Evolutionary conservation across 2,113 vertebrate genomes (phyloP), one percentile per base, ranked within the genome.

Genomic region (Eclectus roratus): DNA sequence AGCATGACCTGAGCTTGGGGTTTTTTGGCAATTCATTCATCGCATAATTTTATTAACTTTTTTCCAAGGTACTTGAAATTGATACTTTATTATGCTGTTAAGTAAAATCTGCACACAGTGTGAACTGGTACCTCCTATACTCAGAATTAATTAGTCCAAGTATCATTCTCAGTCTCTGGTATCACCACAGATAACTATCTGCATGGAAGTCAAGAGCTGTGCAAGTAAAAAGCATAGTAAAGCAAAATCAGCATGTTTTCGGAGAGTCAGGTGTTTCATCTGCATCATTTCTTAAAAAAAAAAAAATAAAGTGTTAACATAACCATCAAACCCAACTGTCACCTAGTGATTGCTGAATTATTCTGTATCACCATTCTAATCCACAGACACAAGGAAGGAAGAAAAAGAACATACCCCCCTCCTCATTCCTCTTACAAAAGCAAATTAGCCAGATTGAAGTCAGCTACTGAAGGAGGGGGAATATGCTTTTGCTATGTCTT

Each of bases 401-500:
- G 89, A 55, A 89, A 95, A 96, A 94, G 60, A 95, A 89, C 92
- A 95, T n/a, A 68, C 35, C 41, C 70, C 84, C 28, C 77, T 28
- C 25, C 43, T 39, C 33, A 1, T 35, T 78, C 66, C 56, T 87
- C 35, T 92, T 65, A 76, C 69, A 84, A 94, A 96, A 52, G 72
- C 79, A 95, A 96, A 96, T 96, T 85, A 96, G 88, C 85, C 90
- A 95, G 88, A 96, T 96, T 96, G 93, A 94, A 96, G 83, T 91
- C 95, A 96, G 83, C 61, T 72, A 50, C 92, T 93, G 64, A 95
- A 94, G 65, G 93, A 94, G 77, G 85, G 27, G 93, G 93, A 96
- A 94, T 95, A 92, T 94, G 94, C 88, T 93, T 89, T 89, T 95
- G 74, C 69, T 69, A 23, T 2, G 14, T 89, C 93, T 81, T 95